A percentile compares a stretch with the other conserved stretches of the same genome.
Evolutionary conservation across 2,888 invertebrate genomes (phyloP).

Genomic region (Megastigmus dorsalis): DNA sequence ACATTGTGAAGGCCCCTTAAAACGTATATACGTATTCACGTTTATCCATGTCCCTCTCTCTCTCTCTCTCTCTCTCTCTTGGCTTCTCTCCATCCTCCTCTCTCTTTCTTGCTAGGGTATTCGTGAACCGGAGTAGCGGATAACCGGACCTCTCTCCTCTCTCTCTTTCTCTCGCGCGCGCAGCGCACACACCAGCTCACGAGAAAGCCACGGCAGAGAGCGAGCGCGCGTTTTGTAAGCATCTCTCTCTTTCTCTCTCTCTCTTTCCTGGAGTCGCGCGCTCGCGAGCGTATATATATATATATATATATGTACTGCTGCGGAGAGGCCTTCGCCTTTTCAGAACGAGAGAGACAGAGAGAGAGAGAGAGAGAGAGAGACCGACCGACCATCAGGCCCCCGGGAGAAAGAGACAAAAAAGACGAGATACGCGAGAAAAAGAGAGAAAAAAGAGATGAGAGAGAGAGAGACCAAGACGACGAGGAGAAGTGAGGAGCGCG

Average conservation of each 20-base stretch:
- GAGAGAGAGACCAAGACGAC: neutral
- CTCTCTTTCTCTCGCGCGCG: conserved; percentile 1
- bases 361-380: conserved; percentile 26
- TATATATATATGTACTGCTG: no score
- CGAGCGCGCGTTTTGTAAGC: no score
- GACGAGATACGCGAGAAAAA: neutral
- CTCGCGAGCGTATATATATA: no score
- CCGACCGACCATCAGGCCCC: no score
- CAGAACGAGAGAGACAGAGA: neutral
- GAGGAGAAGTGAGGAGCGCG: conserved; percentile 1
- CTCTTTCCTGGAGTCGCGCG: no score
- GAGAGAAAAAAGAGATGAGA: conserved; percentile 26
- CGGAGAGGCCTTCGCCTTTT: conserved; percentile 43
- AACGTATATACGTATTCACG: conserved; percentile 40
- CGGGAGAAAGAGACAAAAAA: conserved; percentile 41
- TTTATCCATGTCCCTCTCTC: conserved; percentile 15
- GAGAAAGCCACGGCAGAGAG: no score
- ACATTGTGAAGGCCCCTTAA: conserved; percentile 40
- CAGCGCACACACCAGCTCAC: no score
- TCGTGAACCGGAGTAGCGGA: conserved; percentile 48
- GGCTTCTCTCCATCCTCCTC: neutral
- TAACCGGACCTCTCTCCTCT: conserved; percentile 52
- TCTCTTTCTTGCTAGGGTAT: no score
- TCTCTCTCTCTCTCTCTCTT: neutral
- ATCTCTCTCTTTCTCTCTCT: no score